Evolutionary conservation across 2,888 invertebrate genomes (phyloP).

Genomic region (Dryadula phaetusa): DNA sequence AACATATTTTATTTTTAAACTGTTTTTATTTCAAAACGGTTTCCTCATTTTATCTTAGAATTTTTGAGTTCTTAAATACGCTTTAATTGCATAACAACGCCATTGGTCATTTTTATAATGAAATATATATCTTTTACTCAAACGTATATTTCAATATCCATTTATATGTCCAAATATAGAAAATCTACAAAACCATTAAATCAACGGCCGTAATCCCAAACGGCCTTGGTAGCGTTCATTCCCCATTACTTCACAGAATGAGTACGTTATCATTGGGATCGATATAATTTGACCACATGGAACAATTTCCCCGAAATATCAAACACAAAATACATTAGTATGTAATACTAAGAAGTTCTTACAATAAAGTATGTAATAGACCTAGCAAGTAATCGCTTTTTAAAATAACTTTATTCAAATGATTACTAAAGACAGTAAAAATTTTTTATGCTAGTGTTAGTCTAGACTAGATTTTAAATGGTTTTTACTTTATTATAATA

Average conservation of each 20-base stretch:
- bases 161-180: background rate
- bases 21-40: no score
- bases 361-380: constrained; percentile 19
- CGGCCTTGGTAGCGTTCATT: constrained; percentile 37
- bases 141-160: no score
- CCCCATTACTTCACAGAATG: constrained; percentile 33
- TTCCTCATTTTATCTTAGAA: no score
- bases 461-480: background rate
- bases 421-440: background rate
- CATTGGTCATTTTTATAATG: no score
- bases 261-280: constrained; percentile 39
- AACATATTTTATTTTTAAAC: no score
- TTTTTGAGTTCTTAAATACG: no score
- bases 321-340: constrained; percentile 22
- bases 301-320: constrained; percentile 37
- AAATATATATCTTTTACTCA: no score
- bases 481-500: no score
- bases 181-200: background rate
- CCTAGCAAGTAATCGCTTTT: constrained; percentile 8
- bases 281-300: constrained; percentile 39
- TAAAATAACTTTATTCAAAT: background rate
- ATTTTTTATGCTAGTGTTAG: background rate
- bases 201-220: background rate
- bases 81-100: no score
- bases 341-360: constrained; percentile 16